phyloP scores from a whole-genome alignment of 2,797 vertebrate species.

The Fringilla coelebs region DNA sequence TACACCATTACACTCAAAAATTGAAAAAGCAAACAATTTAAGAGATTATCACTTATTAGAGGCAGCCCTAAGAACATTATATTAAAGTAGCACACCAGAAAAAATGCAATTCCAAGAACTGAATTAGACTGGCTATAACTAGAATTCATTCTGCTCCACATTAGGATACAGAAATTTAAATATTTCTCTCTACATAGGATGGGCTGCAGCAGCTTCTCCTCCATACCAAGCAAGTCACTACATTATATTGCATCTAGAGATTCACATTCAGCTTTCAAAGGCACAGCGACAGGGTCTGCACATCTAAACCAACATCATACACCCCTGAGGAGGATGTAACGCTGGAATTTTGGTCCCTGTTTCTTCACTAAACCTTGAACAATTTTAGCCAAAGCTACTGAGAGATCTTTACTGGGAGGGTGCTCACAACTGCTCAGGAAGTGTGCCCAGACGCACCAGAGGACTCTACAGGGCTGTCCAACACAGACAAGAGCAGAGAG shows the following conservation, averaged over 20 bases:
- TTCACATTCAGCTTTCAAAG: not conserved
- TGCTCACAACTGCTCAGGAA: not conserved
- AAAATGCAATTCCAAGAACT: not conserved
- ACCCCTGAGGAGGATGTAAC: not conserved
- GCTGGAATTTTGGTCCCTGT: not conserved
- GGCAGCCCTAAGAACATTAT: not conserved
- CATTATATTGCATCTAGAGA: not conserved
- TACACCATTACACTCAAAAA: not conserved
- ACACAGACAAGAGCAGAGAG: accelerated
- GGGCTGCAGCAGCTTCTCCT: not conserved
- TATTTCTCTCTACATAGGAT: not conserved
- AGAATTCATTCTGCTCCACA: not conserved
- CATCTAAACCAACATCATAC: not conserved
- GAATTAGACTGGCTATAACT: not conserved
- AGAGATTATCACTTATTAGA: not conserved
- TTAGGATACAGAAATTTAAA: not conserved
- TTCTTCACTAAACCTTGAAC: not conserved
- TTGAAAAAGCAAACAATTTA: not conserved
- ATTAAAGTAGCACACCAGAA: not conserved
- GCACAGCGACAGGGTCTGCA: not conserved
- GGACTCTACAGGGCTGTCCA: not conserved
- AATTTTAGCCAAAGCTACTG: not conserved
- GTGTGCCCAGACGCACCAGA: not conserved
- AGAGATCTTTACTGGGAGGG: not conserved
- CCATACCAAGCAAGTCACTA: not conserved